Evolutionary conservation across 1,140 invertebrate species (phyloP), one percentile per base, ranked within the genome.

Genomic region (Agrilus planipennis): DNA sequence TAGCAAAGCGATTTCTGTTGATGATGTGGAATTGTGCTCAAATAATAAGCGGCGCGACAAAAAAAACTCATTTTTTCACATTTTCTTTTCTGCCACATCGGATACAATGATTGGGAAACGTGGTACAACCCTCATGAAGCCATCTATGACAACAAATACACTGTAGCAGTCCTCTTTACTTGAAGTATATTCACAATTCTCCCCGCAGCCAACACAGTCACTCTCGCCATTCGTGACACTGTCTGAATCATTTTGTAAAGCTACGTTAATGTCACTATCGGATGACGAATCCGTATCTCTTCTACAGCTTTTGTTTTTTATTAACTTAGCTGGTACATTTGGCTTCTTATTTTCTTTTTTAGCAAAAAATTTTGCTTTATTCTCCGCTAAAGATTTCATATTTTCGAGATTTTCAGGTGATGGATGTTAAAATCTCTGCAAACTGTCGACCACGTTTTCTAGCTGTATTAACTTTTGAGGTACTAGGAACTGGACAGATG

Each of bases 81-180:
- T n/a, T n/a, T n/a, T n/a, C n/a, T n/a, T 16, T 36, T 36, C 34
- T 36, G 5, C 18, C 34, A 21, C 34, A 36, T 19, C 20, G 6
- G 6, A 19, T 5, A 21, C 34, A 36, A 17, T 19, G 11, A 21
- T 36, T 21, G 7, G 39, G 15, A 32, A 31, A 40, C 6, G 14
- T 40, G 21, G 40, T 34, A 23, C 40, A 42, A 12, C 19, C 18
- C 21, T 42, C 40, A 16, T 42, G 41, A 14, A 42, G 14, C 41
- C 34, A 42, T 28, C 20, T 23, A 16, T 17, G 15, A 19, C 41
- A 42, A 16, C 11, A 28, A 14, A 36, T 15, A 18, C 41, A 42
- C 16, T 36, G 14, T 17, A 37, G 20, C 41, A 42, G 28, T 42
- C 41, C 14, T 19, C 34, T 27, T 28, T 23, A 11, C 34, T 23